phyloP scores from a whole-genome alignment of 2,797 vertebrate genomes.

The Octomys mimax region DNA sequence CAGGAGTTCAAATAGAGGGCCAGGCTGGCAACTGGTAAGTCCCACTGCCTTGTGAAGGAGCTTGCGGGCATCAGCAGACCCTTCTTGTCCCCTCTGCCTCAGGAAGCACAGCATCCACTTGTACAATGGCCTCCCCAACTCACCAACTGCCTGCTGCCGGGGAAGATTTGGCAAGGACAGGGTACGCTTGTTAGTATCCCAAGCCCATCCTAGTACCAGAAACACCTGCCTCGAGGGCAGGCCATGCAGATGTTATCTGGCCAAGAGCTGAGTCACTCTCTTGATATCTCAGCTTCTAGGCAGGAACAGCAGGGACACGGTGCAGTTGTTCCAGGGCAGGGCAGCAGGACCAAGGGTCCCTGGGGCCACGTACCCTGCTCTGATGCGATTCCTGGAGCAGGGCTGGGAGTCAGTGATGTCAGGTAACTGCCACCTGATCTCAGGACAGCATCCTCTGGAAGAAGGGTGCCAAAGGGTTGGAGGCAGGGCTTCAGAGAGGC shows the following conservation, averaged over 20 bases:
- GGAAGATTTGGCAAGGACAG: constrained; percentile 4
- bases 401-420: neutral
- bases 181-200: constrained; percentile 60
- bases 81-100: neutral
- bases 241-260: constrained; percentile 65
- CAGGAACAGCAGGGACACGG: constrained; percentile 55
- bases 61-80: neutral
- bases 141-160: neutral
- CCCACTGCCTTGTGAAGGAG: neutral
- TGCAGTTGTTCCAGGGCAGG: neutral
- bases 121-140: neutral
- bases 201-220: neutral
- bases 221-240: constrained; percentile 45
- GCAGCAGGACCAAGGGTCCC: neutral
- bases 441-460: neutral
- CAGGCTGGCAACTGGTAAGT: neutral
- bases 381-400: neutral
- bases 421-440: neutral
- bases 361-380: neutral
- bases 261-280: constrained; percentile 65
- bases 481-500: neutral
- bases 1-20: neutral
- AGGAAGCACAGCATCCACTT: neutral
- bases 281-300: constrained; percentile 59
- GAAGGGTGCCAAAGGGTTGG: neutral